These are phyloP conservation scores for Plemyria rubiginata DNA, from an alignment of 2,888 invertebrate genomes.

Conservation along the genomic window DNA sequence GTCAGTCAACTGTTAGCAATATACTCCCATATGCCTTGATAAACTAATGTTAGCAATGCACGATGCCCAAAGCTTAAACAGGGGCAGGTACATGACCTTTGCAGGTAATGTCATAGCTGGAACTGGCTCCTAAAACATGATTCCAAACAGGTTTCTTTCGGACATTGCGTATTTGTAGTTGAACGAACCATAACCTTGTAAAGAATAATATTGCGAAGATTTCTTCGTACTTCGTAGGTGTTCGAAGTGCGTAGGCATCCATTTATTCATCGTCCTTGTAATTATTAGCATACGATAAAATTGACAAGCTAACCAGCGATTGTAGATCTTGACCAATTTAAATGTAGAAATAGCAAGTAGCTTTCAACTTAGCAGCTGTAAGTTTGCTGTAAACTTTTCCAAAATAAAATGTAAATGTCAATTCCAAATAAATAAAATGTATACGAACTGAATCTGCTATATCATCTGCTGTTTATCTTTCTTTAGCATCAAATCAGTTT, in stretches of 20 bases:
- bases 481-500: not conserved
- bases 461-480: not conserved
- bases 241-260: not conserved
- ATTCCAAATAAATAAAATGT: no score
- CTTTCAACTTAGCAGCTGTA: not conserved
- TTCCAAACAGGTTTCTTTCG: constrained; percentile 23
- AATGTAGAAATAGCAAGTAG: not conserved
- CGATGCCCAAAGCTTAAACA: not conserved
- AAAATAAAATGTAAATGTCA: no score
- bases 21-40: not conserved
- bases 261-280: constrained; percentile 14
- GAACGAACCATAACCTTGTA: constrained; percentile 17
- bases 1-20: not conserved
- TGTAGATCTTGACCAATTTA: constrained; percentile 1
- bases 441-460: not conserved
- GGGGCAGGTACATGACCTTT: constrained; percentile 27
- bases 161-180: constrained; percentile 12
- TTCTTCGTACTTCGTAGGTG: not conserved
- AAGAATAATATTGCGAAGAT: constrained; percentile 9
- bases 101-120: constrained; percentile 19
- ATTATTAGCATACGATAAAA: constrained; percentile 17
- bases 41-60: not conserved
- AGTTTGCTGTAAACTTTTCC: not conserved
- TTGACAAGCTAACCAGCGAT: constrained; percentile 13
- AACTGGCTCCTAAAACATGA: constrained; percentile 25